Percentiles rank a stretch among this genome's conserved stretches.
phyloP scores from a whole-genome alignment of 2,113 vertebrate genomes.

The Saimiri boliviensis region DNA sequence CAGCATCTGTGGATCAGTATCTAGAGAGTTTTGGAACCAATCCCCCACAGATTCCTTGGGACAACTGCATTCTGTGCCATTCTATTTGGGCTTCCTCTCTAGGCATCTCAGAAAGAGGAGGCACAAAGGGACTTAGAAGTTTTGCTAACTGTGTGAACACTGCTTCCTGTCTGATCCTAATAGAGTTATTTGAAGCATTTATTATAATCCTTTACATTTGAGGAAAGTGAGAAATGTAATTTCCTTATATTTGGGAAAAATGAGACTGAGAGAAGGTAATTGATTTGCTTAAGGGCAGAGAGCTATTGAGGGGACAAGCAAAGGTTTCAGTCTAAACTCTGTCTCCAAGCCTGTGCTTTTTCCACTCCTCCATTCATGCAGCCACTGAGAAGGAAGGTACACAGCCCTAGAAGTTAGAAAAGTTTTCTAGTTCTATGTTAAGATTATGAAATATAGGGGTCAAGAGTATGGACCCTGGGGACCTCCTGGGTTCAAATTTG shows the following conservation, averaged over 20 bases:
- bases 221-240: neutral
- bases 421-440: neutral
- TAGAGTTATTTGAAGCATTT: neutral
- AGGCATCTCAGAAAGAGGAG: neutral
- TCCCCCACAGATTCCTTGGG: neutral
- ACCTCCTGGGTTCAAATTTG: neutral
- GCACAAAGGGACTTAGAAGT: neutral
- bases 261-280: neutral
- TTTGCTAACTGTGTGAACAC: neutral
- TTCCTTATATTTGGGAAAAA: neutral
- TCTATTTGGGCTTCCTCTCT: neutral
- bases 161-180: neutral
- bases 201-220: neutral
- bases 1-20: neutral
- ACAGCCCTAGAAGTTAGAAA: neutral
- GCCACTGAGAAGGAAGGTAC: neutral
- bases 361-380: neutral
- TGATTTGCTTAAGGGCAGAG: neutral
- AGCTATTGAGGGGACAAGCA: neutral
- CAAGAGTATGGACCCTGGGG: neutral
- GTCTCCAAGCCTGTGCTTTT: neutral
- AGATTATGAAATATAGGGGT: neutral
- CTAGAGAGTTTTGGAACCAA: neutral
- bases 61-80: neutral
- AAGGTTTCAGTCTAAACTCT: neutral